Conservation (phyloP, 2,888 invertebrate genomes). For the Melanophora roralis region DNA sequence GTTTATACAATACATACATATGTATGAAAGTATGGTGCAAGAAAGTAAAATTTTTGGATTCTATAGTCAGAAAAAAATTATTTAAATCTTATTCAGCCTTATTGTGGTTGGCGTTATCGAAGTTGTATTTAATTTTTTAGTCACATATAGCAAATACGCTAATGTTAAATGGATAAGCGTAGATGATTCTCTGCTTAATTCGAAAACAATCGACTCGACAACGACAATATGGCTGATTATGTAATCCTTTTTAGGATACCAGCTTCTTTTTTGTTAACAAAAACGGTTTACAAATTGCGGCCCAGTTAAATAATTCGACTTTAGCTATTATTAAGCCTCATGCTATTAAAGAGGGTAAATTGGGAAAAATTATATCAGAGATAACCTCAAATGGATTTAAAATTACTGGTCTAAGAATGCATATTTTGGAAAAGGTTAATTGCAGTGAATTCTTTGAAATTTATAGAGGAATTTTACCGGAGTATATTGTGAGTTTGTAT, state of each 20-base stretch:
- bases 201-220: too few relatives aligned
- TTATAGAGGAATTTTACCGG: conserved; percentile 91
- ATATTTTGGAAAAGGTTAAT: conserved; percentile 86
- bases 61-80: too few relatives aligned
- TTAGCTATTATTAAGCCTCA: conserved; percentile 94
- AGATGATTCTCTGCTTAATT: too few relatives aligned
- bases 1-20: too few relatives aligned
- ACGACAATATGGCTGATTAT: too few relatives aligned
- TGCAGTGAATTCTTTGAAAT: conserved; percentile 95
- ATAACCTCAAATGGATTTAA: conserved; percentile 87
- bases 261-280: conserved; percentile 81
- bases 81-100: background rate
- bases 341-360: conserved; percentile 84
- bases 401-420: conserved; percentile 88
- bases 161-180: too few relatives aligned
- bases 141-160: too few relatives aligned
- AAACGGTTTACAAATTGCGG: conserved; percentile 78
- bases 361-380: conserved; percentile 84
- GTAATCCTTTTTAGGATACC: conserved; percentile 77
- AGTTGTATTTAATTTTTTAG: too few relatives aligned
- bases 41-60: too few relatives aligned
- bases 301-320: conserved; percentile 83
- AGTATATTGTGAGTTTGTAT: conserved; percentile 81
- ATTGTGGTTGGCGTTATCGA: background rate
- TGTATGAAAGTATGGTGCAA: too few relatives aligned